phyloP scores from a whole-genome alignment of 2,797 vertebrate species.

The Melanotaenia parkinsoni region DNA sequence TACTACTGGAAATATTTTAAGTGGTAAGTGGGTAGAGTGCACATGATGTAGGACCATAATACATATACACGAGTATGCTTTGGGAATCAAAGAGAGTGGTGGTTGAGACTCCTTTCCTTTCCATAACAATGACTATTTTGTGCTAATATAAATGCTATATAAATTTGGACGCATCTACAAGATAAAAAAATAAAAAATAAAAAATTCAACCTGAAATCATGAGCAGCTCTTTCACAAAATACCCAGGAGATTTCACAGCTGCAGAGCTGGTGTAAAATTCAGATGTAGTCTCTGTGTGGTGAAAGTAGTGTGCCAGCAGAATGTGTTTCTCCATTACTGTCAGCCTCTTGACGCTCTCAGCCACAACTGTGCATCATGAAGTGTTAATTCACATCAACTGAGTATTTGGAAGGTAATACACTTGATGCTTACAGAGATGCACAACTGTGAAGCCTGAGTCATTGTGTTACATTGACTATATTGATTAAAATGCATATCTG shows the following conservation, averaged over 20 bases:
- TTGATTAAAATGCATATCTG: slow-evolving; percentile 16
- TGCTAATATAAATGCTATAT: not conserved
- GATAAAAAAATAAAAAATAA: too few species aligned
- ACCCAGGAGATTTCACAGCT: not conserved
- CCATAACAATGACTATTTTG: not conserved
- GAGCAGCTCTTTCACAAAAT: not conserved
- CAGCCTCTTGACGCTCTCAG: slow-evolving; percentile 10
- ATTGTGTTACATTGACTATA: not conserved
- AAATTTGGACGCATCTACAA: not conserved
- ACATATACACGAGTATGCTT: not conserved
- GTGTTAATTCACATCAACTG: slow-evolving; percentile 14
- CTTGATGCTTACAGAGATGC: not conserved
- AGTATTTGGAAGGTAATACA: not conserved
- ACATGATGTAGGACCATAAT: not conserved
- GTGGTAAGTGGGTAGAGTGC: not conserved
- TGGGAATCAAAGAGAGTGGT: not conserved
- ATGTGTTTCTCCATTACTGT: slow-evolving; percentile 5
- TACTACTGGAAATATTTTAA: not conserved
- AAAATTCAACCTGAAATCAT: too few species aligned
- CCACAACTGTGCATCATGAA: slow-evolving; percentile 8
- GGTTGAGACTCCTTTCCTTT: not conserved
- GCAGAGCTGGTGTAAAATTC: not conserved
- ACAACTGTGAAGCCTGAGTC: not conserved
- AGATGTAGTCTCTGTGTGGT: not conserved
- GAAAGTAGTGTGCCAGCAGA: slow-evolving; percentile 4